Conservation (phyloP, 2,113 vertebrate species). For the Semnornis frantzii region DNA sequence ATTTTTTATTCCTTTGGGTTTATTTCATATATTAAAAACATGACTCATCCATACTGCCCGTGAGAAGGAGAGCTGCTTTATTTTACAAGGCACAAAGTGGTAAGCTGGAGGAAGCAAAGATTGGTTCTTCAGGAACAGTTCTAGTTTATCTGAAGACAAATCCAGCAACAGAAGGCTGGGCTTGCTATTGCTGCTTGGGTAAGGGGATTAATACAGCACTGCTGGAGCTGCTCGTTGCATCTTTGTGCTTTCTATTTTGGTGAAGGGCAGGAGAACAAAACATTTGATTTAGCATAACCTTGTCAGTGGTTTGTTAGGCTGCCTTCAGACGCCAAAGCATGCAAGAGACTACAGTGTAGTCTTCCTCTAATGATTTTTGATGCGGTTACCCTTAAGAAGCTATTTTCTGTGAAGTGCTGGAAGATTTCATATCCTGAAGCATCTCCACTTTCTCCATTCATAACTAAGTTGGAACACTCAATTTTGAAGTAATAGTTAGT, state of each 20-base stretch:
- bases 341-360: neutral
- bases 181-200: neutral
- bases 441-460: constrained; percentile 47
- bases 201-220: neutral
- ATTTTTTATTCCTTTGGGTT: neutral
- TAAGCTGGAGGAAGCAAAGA: neutral
- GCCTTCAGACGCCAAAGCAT: neutral
- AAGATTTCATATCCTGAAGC: constrained; percentile 55
- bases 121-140: neutral
- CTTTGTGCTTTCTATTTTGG: neutral
- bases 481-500: constrained; percentile 65
- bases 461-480: constrained; percentile 63
- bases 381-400: neutral
- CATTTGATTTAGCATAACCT: neutral
- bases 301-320: neutral
- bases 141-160: neutral
- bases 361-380: constrained; percentile 7
- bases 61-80: neutral
- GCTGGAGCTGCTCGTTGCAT: neutral
- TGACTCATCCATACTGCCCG: neutral
- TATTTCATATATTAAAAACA: neutral
- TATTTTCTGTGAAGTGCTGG: constrained; percentile 36
- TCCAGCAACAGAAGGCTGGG: neutral
- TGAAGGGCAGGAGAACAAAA: neutral
- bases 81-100: neutral